phyloP scores from a whole-genome alignment of 2,888 invertebrate species.

The Pandemis heparana region DNA sequence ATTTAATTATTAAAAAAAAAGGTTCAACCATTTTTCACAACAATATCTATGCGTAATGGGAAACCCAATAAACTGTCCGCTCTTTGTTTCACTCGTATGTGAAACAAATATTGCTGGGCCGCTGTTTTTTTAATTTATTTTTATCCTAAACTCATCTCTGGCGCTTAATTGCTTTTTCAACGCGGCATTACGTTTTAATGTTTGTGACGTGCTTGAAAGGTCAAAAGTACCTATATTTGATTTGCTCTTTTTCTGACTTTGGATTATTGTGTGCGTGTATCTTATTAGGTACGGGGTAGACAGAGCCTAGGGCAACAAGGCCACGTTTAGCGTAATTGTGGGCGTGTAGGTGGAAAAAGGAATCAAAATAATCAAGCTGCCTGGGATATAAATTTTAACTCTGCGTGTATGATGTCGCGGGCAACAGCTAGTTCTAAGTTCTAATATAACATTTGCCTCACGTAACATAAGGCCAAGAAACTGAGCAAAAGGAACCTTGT shows the following conservation, averaged over 20 bases:
- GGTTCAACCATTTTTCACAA: slow-evolving; percentile 26
- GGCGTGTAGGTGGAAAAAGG: no score
- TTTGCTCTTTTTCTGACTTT: background rate
- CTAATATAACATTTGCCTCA: slow-evolving; percentile 1
- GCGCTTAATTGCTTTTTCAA: background rate
- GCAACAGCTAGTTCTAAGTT: background rate
- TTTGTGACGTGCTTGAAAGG: background rate
- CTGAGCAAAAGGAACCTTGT: slow-evolving; percentile 5
- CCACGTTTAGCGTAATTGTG: no score
- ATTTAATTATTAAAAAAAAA: slow-evolving; percentile 32
- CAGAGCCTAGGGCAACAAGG: no score
- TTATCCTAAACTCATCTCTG: slow-evolving; percentile 6
- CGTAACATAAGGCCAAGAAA: slow-evolving; percentile 11
- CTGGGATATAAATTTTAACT: no score
- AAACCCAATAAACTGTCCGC: slow-evolving; percentile 22
- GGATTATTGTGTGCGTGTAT: background rate
- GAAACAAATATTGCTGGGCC: slow-evolving; percentile 9
- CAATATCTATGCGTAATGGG: slow-evolving; percentile 26
- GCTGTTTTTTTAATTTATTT: slow-evolving; percentile 15
- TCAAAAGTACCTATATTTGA: background rate
- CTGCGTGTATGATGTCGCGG: no score
- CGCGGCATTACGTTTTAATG: slow-evolving; percentile 1
- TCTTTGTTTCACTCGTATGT: slow-evolving; percentile 14
- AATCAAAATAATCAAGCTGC: no score
- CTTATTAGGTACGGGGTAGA: background rate